A percentile compares a stretch with the other conserved stretches of the same genome.
Evolutionary conservation across 2,888 invertebrate genomes (phyloP).

Genomic region (Dicyrtomina minuta): DNA sequence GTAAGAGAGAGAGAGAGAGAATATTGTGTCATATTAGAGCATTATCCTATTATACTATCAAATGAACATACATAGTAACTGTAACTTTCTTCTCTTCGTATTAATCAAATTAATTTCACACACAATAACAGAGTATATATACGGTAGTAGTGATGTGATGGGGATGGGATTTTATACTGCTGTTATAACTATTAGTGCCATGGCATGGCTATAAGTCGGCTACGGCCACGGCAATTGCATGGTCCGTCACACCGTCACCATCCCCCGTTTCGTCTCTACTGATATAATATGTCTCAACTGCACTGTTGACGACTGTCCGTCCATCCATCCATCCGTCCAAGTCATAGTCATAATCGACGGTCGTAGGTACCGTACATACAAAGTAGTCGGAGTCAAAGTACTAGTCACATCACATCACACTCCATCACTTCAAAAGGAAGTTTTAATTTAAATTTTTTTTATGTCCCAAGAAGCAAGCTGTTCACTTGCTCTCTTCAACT

Average conservation of each 20-base stretch:
- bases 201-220: neutral
- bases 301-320: neutral
- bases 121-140: no score
- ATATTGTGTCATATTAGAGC: neutral
- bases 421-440: conserved; percentile 16
- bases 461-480: neutral
- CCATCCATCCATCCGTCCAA: neutral
- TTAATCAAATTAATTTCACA: conserved; percentile 13
- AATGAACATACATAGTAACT: neutral
- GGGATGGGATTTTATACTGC: no score
- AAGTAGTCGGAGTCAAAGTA: no score
- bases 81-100: conserved; percentile 5
- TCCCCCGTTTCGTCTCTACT: no score
- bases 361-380: no score
- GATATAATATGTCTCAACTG: no score
- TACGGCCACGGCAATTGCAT: no score
- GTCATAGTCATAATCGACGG: no score
- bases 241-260: no score
- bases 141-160: no score
- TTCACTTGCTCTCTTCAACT: no score
- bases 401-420: conserved; percentile 10
- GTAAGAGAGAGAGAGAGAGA: neutral
- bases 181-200: neutral
- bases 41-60: neutral
- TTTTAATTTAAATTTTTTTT: conserved; percentile 22